Evolutionary conservation across 2,113 vertebrate genomes (phyloP).

Genomic region (Grus americana): DNA sequence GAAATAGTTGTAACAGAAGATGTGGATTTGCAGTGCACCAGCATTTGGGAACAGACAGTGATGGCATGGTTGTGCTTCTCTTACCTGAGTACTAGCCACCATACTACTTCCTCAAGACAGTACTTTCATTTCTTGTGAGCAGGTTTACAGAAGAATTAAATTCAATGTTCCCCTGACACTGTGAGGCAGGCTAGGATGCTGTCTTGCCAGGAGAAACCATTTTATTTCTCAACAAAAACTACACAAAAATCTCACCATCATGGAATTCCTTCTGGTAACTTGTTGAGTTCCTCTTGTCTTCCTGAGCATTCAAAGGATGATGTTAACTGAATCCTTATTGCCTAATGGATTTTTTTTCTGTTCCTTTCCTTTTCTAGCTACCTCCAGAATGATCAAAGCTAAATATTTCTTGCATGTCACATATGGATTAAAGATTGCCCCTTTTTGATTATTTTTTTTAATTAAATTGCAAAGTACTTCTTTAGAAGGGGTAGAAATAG

Average conservation of each 20-base stretch:
- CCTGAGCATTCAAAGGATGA: not conserved
- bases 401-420: not conserved
- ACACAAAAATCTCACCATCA: not conserved
- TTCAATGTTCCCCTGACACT: not conserved
- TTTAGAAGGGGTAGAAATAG: not conserved
- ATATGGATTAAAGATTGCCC: not conserved
- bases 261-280: not conserved
- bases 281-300: not conserved
- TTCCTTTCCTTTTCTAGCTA: not conserved
- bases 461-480: not conserved
- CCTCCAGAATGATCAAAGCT: not conserved
- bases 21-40: not conserved
- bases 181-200: not conserved
- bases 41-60: not conserved
- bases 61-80: not conserved
- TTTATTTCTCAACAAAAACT: not conserved
- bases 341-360: not conserved
- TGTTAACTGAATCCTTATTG: not conserved
- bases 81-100: not conserved
- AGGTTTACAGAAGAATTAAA: not conserved
- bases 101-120: not conserved
- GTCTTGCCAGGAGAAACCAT: not conserved
- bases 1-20: not conserved
- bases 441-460: not conserved
- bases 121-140: not conserved